phyloP scores from a whole-genome alignment of 2,113 vertebrate genomes.

The Notiomystis cincta region DNA sequence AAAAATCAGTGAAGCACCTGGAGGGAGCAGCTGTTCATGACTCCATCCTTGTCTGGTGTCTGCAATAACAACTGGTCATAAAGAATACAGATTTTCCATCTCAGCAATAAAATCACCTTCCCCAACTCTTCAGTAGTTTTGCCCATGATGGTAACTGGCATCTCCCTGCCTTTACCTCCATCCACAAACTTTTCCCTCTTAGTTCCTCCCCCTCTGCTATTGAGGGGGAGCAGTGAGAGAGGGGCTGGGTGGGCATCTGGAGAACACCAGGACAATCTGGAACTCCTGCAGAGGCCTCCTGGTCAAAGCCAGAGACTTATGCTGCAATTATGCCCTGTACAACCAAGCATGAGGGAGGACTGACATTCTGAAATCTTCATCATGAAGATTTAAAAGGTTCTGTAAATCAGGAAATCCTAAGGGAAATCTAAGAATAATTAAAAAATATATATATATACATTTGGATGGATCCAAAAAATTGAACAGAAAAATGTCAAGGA shows the following conservation, averaged over 20 bases:
- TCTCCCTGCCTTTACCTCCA: not conserved
- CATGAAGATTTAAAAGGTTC: not conserved
- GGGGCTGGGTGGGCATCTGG: not conserved
- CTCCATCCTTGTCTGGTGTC: not conserved
- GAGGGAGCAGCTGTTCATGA: fast-evolving
- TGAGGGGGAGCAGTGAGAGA: not conserved
- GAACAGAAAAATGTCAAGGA: not conserved
- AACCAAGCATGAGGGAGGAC: not conserved
- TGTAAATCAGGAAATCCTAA: not conserved
- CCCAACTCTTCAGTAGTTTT: not conserved
- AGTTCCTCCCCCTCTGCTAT: fast-evolving
- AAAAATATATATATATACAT: not conserved
- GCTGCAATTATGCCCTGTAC: not conserved
- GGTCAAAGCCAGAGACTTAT: not conserved
- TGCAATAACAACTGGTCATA: not conserved
- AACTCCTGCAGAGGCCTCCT: not conserved
- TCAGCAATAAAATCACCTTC: not conserved
- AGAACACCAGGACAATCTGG: not conserved
- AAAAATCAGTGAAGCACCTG: not conserved
- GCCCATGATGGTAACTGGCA: not conserved
- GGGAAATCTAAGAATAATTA: not conserved
- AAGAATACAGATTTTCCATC: not conserved
- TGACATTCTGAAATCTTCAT: not conserved
- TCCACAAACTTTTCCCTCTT: not conserved
- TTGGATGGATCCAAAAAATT: not conserved